Base-by-base conservation (phyloP, 1,140 invertebrate genomes). In the Elysia chlorotica region DNA sequence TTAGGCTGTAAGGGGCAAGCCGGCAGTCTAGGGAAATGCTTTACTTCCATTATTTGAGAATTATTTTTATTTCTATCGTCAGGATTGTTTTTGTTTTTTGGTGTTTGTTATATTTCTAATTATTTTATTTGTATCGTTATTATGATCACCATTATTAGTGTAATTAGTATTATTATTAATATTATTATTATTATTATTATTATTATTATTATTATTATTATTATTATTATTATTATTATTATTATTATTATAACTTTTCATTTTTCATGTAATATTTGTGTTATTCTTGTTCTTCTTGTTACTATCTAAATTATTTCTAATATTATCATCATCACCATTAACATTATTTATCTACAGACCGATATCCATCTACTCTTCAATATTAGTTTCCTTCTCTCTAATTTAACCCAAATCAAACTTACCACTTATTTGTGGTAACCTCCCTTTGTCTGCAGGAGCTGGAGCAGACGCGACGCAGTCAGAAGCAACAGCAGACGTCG, bases 401-500 rank as follows among this genome's bases (percentile, higher is more conserved):
- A n/a, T n/a, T n/a, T n/a, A n/a, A n/a, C n/a, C n/a, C n/a, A n/a
- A n/a, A n/a, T n/a, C n/a, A n/a, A n/a, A n/a, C n/a, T n/a, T n/a
- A n/a, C 21, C 21, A 48, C 10, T 48, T 48, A 48, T 48, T 48
- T 48, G 10, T 48, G n/a, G 10, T 14, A 48, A 10, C 41, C 41
- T n/a, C 23, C 56, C 23, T 61, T 71, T 54, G 25, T 14, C 23
- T 30, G 0, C 66, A 88, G 86, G 87, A 88, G 76, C 59, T 87
- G 33, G 86, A 88, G 4, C 75, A 81, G 53, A 65, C 85, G 36
- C 88, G 87, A 71, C 75, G 83, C 65, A 79, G 74, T 33, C 83
- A 85, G 67, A 87, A 88, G 73, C 85, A 89, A 67, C 81, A 84
- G 30, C 74, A 76, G 21, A 77, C 84, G 6, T 79, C 79, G 6